Evolutionary conservation across 2,888 invertebrate species (phyloP).

Genomic region (Agrotis segetum): DNA sequence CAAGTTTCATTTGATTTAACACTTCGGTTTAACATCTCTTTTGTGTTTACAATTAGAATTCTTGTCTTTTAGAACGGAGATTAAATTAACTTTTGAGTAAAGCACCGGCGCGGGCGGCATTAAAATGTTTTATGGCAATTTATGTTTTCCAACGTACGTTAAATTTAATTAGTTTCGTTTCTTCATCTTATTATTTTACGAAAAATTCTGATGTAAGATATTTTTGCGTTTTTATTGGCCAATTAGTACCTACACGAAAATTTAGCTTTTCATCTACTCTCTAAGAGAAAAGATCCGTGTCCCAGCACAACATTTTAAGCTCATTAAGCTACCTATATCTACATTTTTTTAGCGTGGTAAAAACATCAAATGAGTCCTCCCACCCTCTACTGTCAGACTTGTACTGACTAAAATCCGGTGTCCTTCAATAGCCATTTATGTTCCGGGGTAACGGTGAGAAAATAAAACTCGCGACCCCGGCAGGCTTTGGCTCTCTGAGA

Average conservation of each 20-base stretch:
- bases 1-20: constrained; percentile 62
- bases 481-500: too few species aligned
- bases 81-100: constrained; percentile 14
- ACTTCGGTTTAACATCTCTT: constrained; percentile 35
- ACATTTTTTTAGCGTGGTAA: too few species aligned
- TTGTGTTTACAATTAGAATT: constrained; percentile 49
- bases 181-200: background rate
- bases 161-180: background rate
- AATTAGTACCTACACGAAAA: background rate
- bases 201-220: background rate
- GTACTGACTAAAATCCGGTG: too few species aligned
- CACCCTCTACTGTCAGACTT: too few species aligned
- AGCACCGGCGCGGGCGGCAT: background rate
- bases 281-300: too few species aligned
- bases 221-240: background rate
- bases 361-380: too few species aligned
- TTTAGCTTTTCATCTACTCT: too few species aligned
- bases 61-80: constrained; percentile 27
- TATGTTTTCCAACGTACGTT: constrained; percentile 1
- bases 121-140: constrained; percentile 22
- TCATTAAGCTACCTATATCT: too few species aligned
- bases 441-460: too few species aligned
- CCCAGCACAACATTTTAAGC: too few species aligned
- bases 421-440: too few species aligned
- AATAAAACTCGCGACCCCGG: too few species aligned